Evolutionary conservation across 2,797 vertebrate genomes (phyloP).

Genomic region (Lophius americanus): DNA sequence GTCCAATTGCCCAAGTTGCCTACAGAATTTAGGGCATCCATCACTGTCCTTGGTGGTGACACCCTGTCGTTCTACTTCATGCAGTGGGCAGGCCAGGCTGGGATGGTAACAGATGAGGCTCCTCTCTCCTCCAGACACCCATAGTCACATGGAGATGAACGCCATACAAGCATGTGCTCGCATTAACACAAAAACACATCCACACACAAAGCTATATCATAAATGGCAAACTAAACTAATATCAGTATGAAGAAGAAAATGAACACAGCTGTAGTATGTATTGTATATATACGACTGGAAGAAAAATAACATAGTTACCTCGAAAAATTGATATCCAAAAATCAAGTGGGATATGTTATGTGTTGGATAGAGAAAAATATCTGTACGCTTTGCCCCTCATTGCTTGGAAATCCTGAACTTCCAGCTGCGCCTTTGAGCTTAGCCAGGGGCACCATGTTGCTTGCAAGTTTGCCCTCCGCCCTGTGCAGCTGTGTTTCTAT

Average conservation of each 20-base stretch:
- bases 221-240: conserved; percentile 64
- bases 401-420: conserved; percentile 67
- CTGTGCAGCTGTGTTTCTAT: conserved; percentile 81
- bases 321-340: neutral
- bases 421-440: conserved; percentile 67
- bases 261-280: neutral
- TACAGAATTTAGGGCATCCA: conserved; percentile 86
- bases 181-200: conserved; percentile 44
- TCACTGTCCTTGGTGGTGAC: conserved; percentile 83
- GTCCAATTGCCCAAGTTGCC: conserved; percentile 88
- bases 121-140: conserved; percentile 80
- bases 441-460: conserved; percentile 62
- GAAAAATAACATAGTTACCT: neutral
- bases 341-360: neutral
- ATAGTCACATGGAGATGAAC: conserved; percentile 72
- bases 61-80: conserved; percentile 85
- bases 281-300: neutral
- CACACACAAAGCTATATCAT: conserved; percentile 41
- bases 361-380: conserved; percentile 15
- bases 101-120: conserved; percentile 84
- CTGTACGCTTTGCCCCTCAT: conserved; percentile 34
- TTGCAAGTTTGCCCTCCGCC: conserved; percentile 67
- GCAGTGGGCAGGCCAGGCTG: conserved; percentile 74
- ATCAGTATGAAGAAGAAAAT: conserved; percentile 4
- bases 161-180: conserved; percentile 70